These are phyloP conservation scores for Cacatua alba DNA, from an alignment of 2,113 vertebrate species.

Conservation along the genomic window DNA sequence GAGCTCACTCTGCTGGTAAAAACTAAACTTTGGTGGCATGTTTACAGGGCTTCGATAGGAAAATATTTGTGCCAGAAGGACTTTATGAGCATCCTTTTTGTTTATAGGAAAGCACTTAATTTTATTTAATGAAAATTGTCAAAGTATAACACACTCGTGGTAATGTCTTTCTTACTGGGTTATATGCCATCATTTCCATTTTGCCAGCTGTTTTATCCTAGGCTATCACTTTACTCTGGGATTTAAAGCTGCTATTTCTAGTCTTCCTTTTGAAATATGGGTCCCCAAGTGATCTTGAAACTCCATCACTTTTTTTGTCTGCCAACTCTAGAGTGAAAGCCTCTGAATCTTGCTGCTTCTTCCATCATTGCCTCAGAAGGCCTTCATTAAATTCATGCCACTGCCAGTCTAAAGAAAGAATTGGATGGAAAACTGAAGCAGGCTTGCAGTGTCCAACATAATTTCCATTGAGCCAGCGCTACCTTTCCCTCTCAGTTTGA, in stretches of 20 bases:
- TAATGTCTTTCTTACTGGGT: slow-evolving; percentile 69
- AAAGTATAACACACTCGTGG: slow-evolving; percentile 62
- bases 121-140: slow-evolving; percentile 69
- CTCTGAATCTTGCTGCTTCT: slow-evolving; percentile 35
- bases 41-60: slow-evolving; percentile 50
- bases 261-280: slow-evolving; percentile 54
- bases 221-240: slow-evolving; percentile 5
- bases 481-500: neutral
- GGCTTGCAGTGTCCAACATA: neutral
- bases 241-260: slow-evolving; percentile 63
- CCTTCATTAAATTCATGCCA: slow-evolving; percentile 19
- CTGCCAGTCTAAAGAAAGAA: slow-evolving; percentile 25
- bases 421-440: neutral
- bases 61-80: slow-evolving; percentile 66
- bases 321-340: slow-evolving; percentile 12
- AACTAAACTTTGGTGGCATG: slow-evolving; percentile 30
- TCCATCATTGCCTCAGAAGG: slow-evolving; percentile 18
- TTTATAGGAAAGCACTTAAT: slow-evolving; percentile 75
- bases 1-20: slow-evolving; percentile 33
- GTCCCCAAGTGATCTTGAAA: slow-evolving; percentile 36
- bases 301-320: neutral
- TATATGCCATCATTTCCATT: slow-evolving; percentile 57
- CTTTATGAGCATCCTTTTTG: slow-evolving; percentile 48
- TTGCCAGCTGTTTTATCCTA: slow-evolving; percentile 15
- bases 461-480: slow-evolving; percentile 1